phyloP scores from a whole-genome alignment of 2,888 invertebrate species.

The Incurvaria masculella region DNA sequence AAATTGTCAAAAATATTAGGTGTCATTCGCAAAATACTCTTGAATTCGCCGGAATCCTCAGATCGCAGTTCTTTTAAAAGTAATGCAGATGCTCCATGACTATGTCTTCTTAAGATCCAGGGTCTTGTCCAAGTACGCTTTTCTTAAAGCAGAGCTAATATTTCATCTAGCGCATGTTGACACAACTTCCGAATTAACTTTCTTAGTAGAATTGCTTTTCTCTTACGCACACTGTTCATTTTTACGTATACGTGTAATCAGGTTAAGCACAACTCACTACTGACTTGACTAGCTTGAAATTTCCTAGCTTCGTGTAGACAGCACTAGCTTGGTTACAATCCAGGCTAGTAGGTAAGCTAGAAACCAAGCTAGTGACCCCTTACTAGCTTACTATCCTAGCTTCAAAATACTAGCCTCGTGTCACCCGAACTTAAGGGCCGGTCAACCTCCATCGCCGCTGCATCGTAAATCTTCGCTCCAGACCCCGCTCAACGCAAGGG shows the following conservation, averaged over 20 bases:
- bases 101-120: conserved; percentile 9
- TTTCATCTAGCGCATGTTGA: conserved; percentile 14
- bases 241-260: conserved; percentile 12
- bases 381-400: conserved; percentile 8
- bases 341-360: conserved; percentile 9
- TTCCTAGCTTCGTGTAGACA: conserved; percentile 7
- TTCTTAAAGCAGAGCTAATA: too few species aligned
- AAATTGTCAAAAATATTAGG: conserved; percentile 7
- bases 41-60: conserved; percentile 8
- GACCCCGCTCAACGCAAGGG: too few species aligned
- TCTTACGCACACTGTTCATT: conserved; percentile 13
- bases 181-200: conserved; percentile 13
- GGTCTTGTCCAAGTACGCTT: too few species aligned
- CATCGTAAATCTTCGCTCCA: too few species aligned
- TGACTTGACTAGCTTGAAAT: conserved; percentile 9
- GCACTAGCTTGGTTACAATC: conserved; percentile 8
- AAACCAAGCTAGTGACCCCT: conserved; percentile 9
- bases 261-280: conserved; percentile 8
- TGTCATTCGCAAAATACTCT: conserved; percentile 8
- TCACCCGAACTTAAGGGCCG: not conserved
- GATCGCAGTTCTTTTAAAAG: conserved; percentile 8
- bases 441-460: too few species aligned
- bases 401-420: conserved; percentile 1
- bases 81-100: conserved; percentile 9
- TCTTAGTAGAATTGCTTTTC: conserved; percentile 13